These are phyloP conservation scores for Cantharis lateralis DNA, from an alignment of 2,888 invertebrate genomes.

Conservation along the genomic window DNA sequence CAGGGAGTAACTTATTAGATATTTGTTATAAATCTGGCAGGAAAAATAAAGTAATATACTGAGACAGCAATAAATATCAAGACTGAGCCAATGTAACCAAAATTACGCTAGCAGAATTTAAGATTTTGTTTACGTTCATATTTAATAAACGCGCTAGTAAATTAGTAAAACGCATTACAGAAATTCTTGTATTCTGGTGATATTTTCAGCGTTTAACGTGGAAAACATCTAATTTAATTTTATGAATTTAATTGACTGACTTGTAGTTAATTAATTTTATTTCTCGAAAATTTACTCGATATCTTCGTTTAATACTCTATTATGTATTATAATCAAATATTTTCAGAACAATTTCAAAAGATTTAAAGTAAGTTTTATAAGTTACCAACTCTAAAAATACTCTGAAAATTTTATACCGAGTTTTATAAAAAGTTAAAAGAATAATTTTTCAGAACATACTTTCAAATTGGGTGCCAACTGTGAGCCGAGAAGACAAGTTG, in stretches of 20 bases:
- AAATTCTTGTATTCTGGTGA: neutral
- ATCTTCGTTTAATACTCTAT: neutral
- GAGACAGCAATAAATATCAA: conserved; percentile 44
- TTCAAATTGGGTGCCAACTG: conserved; percentile 33
- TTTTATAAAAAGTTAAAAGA: conserved; percentile 31
- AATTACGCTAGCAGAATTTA: conserved; percentile 44
- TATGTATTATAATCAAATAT: conserved; percentile 18
- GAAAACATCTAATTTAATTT: neutral
- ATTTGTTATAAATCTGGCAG: conserved; percentile 49
- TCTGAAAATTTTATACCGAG: conserved; percentile 27
- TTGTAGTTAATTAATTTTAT: neutral
- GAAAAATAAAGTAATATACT: conserved; percentile 47
- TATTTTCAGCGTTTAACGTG: neutral
- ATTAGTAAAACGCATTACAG: neutral
- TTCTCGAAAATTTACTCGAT: neutral
- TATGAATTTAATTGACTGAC: neutral
- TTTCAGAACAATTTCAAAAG: conserved; percentile 21
- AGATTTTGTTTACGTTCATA: conserved; percentile 9
- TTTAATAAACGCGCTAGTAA: neutral
- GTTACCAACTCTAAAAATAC: conserved; percentile 23
- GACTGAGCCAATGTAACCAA: conserved; percentile 46
- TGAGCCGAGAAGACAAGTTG: conserved; percentile 27
- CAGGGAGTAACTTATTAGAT: conserved; percentile 49
- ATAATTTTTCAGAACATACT: conserved; percentile 30
- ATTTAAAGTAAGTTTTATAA: conserved; percentile 26